Evolutionary conservation across 2,113 vertebrate genomes (phyloP).

Genomic region (rat (Rattus norvegicus)): GRCr8 NC_086019.1:133842501-133843000

Average conservation of each 20-base stretch:
- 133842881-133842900: not conserved
- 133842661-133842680: not conserved
- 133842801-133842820: not conserved
- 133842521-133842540: not conserved
- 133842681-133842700: not conserved
- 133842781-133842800: not conserved
- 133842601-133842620: not conserved
- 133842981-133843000: slow-evolving; percentile 81
- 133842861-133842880: not conserved
- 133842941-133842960: slow-evolving; percentile 71
- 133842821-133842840: slow-evolving; percentile 45
- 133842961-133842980: slow-evolving; percentile 79
- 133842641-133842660: not conserved
- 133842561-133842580: not conserved
- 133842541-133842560: no score
- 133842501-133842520: not conserved
- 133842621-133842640: not conserved
- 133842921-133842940: slow-evolving; percentile 59
- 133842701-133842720: not conserved
- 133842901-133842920: slow-evolving; percentile 58
- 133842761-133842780: not conserved
- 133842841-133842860: slow-evolving; percentile 1
- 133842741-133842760: not conserved
- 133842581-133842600: not conserved
- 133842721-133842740: not conserved